Evolutionary conservation across 2,113 vertebrate species (phyloP).

Genomic region (Neoarius graeffei): DNA sequence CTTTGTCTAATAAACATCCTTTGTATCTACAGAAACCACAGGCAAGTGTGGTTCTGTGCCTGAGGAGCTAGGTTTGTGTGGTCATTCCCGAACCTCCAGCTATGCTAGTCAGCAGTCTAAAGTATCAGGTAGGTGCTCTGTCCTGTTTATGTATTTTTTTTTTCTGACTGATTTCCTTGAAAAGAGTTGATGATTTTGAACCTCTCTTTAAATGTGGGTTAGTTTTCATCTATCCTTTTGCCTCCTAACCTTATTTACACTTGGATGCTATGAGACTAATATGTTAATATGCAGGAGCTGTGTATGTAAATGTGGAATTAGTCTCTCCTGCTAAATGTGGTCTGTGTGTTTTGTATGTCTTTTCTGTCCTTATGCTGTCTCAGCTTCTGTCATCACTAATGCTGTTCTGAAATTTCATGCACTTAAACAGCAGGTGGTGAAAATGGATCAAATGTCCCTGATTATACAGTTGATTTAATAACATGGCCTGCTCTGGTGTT

Average conservation of each 20-base stretch:
- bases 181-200: not conserved
- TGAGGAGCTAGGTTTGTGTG: constrained; percentile 85
- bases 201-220: constrained; percentile 12
- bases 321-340: not conserved
- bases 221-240: not conserved
- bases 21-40: constrained; percentile 75
- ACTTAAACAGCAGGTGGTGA: constrained; percentile 2
- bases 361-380: not conserved
- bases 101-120: constrained; percentile 97
- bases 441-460: constrained; percentile 26
- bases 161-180: not conserved
- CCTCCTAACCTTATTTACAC: not conserved
- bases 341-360: not conserved
- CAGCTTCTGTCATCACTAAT: not conserved
- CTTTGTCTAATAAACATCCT: not conserved
- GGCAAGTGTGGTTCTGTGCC: constrained; percentile 85
- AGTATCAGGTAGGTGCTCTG: constrained; percentile 84
- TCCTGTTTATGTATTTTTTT: not conserved
- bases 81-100: constrained; percentile 95
- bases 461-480: constrained; percentile 38
- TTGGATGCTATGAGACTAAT: not conserved
- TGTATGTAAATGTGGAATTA: not conserved
- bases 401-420: not conserved
- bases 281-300: not conserved
- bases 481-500: constrained; percentile 3